A percentile compares a stretch with the other conserved stretches of the same genome.
Conservation (phyloP, 2,797 vertebrate species). For the Cirrhinus mrigala region DNA sequence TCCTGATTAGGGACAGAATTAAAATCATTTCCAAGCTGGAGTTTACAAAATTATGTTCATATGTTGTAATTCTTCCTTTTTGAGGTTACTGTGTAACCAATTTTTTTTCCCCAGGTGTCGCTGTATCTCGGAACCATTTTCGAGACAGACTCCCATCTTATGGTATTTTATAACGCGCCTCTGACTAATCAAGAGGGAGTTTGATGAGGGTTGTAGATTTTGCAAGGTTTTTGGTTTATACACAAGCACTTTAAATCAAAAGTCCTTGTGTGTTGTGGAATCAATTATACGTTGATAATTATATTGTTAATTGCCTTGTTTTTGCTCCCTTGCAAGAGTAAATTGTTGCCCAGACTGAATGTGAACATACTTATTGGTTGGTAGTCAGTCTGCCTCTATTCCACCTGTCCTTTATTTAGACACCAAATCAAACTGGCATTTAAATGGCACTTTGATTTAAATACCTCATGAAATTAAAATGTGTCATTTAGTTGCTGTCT, state of each 20-base stretch:
- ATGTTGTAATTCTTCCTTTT: not conserved
- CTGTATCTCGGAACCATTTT: slow-evolving; percentile 73
- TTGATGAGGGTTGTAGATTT: slow-evolving; percentile 47
- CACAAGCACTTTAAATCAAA: not conserved
- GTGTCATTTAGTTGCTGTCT: not conserved
- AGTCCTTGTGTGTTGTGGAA: slow-evolving; percentile 13
- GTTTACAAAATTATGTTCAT: not conserved
- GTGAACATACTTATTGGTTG: slow-evolving; percentile 24
- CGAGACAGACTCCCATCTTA: slow-evolving; percentile 74
- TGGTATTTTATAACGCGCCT: slow-evolving; percentile 67
- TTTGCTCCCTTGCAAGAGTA: not conserved
- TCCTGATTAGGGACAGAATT: not conserved
- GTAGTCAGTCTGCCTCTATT: not conserved
- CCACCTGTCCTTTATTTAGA: not conserved
- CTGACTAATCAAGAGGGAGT: slow-evolving; percentile 58
- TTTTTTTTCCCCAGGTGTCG: slow-evolving; percentile 69
- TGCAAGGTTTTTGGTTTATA: slow-evolving; percentile 53
- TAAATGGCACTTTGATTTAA: not conserved
- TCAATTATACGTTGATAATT: not conserved
- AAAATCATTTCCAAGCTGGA: not conserved
- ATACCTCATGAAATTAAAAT: not conserved
- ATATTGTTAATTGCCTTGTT: slow-evolving; percentile 19
- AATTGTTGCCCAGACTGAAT: slow-evolving; percentile 4
- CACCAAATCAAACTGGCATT: not conserved
- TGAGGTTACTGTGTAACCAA: slow-evolving; percentile 44